Percentiles rank a stretch among this genome's conserved stretches.
These are phyloP conservation scores for Perca flavescens DNA, from an alignment of 2,113 vertebrate genomes.

Conservation along the genomic window DNA sequence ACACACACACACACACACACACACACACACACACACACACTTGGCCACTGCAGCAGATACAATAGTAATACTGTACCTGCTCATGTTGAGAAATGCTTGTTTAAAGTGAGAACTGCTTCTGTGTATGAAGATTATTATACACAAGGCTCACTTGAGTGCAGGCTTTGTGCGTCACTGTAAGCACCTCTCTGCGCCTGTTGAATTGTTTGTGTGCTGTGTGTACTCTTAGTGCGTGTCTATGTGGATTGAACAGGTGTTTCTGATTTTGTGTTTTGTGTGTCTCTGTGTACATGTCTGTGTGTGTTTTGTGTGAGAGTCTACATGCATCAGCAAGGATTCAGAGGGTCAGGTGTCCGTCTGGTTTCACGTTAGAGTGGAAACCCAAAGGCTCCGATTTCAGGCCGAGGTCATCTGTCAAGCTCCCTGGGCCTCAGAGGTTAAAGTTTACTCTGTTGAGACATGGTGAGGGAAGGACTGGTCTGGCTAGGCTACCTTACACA, in stretches of 20 bases:
- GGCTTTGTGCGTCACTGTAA: constrained; percentile 39
- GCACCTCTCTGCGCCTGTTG: constrained; percentile 9
- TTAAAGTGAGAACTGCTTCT: constrained; percentile 42
- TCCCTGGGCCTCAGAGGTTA: constrained; percentile 53
- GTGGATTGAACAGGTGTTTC: constrained; percentile 42
- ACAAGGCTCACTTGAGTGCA: constrained; percentile 11
- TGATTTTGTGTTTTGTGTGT: constrained; percentile 19
- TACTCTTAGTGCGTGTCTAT: constrained; percentile 4
- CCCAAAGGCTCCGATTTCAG: constrained; percentile 62
- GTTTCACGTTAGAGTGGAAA: constrained; percentile 60
- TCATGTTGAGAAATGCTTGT: constrained; percentile 38
- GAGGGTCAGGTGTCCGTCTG: constrained; percentile 62
- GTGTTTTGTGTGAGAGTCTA: constrained; percentile 5
- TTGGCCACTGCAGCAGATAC: constrained; percentile 30
- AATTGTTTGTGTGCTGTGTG: constrained; percentile 40
- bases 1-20: no score
- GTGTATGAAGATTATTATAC: constrained; percentile 26
- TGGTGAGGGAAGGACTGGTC: constrained; percentile 29
- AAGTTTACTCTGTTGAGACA: constrained; percentile 55
- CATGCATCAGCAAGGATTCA: not conserved
- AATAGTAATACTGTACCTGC: constrained; percentile 29
- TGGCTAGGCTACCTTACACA: not conserved
- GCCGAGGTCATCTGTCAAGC: constrained; percentile 41
- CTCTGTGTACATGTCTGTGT: not conserved
- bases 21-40: constrained; percentile 22